Evolutionary conservation across 1,140 invertebrate species (phyloP).

Genomic region (Polypedilum pembai): DNA sequence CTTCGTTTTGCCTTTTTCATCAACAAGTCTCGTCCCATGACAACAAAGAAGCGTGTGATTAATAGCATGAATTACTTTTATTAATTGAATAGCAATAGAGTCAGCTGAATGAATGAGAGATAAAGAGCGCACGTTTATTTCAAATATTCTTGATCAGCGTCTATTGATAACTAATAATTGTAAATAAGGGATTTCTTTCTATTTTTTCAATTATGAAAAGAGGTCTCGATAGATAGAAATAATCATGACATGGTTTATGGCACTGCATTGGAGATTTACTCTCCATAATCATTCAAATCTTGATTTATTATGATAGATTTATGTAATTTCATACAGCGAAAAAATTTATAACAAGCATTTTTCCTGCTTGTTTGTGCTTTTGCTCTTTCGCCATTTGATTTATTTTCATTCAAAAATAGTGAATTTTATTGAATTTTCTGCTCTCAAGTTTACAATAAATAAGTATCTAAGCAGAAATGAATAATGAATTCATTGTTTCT

Average conservation of each 20-base stretch:
- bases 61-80: background rate
- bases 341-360: background rate
- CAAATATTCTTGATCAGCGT: no score
- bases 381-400: background rate
- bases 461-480: background rate
- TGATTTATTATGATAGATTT: slow-evolving; percentile 19
- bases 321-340: background rate
- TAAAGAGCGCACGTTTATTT: background rate
- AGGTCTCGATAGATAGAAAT: no score
- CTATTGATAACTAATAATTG: no score
- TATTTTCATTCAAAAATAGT: background rate
- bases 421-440: background rate
- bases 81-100: background rate
- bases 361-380: background rate
- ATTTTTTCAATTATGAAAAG: no score
- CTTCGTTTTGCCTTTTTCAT: background rate
- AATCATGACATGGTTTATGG: background rate
- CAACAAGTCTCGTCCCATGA: background rate
- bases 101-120: no score
- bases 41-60: slow-evolving; percentile 8
- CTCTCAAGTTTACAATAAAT: background rate
- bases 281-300: slow-evolving; percentile 12
- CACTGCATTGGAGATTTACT: background rate
- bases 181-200: no score
- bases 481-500: slow-evolving; percentile 19